Percentiles rank a stretch among this genome's conserved stretches.
phyloP scores from a whole-genome alignment of 1,140 invertebrate genomes.

The Nephila pilipes region DNA sequence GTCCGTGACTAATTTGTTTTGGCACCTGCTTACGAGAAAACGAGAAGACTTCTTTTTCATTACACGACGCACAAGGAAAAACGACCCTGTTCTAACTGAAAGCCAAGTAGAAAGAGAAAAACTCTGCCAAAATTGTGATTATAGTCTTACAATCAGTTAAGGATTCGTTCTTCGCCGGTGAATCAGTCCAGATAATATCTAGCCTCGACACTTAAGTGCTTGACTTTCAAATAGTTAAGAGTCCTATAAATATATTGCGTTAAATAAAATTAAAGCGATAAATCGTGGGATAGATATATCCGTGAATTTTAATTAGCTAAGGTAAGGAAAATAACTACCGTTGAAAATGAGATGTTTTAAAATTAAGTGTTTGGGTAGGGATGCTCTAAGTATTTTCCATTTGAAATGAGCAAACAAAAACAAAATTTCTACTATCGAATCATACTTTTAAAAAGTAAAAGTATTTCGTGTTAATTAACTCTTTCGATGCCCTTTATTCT shows the following conservation, averaged over 20 bases:
- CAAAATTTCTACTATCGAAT: too few relatives aligned
- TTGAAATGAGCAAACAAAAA: too few relatives aligned
- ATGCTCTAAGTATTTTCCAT: too few relatives aligned
- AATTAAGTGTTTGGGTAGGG: too few relatives aligned
- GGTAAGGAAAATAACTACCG: not conserved
- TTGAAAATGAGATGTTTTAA: not conserved
- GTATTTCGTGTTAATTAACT: too few relatives aligned
- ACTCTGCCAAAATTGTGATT: constrained; percentile 12
- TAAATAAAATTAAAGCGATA: too few relatives aligned
- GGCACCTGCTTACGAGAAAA: not conserved
- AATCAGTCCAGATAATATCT: not conserved
- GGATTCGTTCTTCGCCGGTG: not conserved
- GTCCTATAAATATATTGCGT: not conserved
- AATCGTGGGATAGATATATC: too few relatives aligned
- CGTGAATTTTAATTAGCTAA: too few relatives aligned
- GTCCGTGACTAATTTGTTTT: constrained; percentile 2
- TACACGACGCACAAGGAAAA: not conserved
- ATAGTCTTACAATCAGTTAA: not conserved
- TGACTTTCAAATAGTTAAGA: not conserved
- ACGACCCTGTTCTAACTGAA: not conserved
- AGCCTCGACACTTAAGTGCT: not conserved
- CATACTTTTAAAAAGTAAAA: too few relatives aligned
- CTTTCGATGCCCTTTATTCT: too few relatives aligned
- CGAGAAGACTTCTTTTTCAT: not conserved
- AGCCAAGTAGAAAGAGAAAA: not conserved